Conservation (phyloP, 2,888 invertebrate genomes). For the Stegophylla sp. region DNA sequence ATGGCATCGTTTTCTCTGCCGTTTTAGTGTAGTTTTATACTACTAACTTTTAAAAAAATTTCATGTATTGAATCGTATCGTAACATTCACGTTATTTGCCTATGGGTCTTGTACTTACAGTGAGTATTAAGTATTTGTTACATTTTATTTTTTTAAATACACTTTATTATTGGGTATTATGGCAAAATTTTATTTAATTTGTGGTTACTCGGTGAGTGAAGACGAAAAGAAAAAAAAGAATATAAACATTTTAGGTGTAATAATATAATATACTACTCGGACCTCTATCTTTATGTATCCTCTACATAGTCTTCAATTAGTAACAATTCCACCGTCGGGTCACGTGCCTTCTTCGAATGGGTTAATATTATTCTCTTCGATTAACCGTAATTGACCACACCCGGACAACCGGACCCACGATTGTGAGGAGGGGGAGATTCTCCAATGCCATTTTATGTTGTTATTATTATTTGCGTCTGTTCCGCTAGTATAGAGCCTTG, state of each 20-base stretch:
- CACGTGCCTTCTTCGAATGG: constrained; percentile 30
- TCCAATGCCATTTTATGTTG: constrained; percentile 42
- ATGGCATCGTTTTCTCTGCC: neutral
- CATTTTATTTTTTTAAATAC: neutral
- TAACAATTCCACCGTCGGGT: constrained; percentile 42
- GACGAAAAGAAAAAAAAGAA: neutral
- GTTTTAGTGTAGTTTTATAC: neutral
- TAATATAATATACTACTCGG: neutral
- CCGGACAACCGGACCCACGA: constrained; percentile 16
- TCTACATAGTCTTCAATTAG: constrained; percentile 32
- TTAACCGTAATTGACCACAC: constrained; percentile 56
- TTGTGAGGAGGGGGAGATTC: neutral
- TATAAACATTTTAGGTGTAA: neutral
- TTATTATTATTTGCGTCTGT: constrained; percentile 11
- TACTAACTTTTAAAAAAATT: too few relatives aligned
- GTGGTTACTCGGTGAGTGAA: neutral
- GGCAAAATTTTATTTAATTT: too few relatives aligned
- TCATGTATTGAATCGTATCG: too few relatives aligned
- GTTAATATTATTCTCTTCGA: constrained; percentile 53
- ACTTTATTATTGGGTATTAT: too few relatives aligned
- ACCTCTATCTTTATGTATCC: constrained; percentile 11
- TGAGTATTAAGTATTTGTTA: neutral
- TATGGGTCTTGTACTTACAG: constrained; percentile 4
- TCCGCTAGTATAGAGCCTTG: constrained; percentile 23
- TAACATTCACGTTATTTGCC: neutral